phyloP scores from a whole-genome alignment of 2,888 invertebrate genomes.

The Lithophane semibrunnea region DNA sequence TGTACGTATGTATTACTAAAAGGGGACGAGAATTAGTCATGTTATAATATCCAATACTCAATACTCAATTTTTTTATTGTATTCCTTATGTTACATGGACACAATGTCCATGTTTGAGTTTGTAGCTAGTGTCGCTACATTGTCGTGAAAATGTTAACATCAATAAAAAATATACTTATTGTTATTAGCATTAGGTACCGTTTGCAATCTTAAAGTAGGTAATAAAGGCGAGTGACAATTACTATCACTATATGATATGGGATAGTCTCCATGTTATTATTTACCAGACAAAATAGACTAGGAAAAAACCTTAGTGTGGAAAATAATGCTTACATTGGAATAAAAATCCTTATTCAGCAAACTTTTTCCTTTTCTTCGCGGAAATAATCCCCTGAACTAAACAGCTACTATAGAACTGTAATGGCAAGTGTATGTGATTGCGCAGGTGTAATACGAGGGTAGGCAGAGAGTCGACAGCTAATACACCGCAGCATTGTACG shows the following conservation, averaged over 20 bases:
- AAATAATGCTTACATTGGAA: neutral
- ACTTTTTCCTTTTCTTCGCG: neutral
- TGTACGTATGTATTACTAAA: too few relatives aligned
- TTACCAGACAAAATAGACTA: neutral
- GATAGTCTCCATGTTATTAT: neutral
- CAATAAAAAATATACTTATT: neutral
- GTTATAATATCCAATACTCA: too few relatives aligned
- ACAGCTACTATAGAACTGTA: constrained; percentile 14
- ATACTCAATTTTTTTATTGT: too few relatives aligned
- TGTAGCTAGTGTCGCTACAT: neutral
- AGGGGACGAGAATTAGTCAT: neutral
- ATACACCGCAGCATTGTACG: constrained; percentile 72
- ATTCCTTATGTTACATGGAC: too few relatives aligned
- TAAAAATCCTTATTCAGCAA: constrained; percentile 9
- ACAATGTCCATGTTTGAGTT: neutral
- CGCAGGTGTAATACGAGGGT: constrained; percentile 55
- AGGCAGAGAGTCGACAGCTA: constrained; percentile 61
- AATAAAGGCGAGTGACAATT: neutral
- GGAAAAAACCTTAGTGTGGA: neutral
- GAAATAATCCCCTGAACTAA: constrained; percentile 30
- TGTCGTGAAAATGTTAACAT: neutral
- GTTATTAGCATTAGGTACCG: neutral
- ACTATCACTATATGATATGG: neutral
- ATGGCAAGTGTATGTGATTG: constrained; percentile 50
- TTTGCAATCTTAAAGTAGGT: neutral